Evolutionary conservation across 2,797 vertebrate species (phyloP).

Genomic region (Xenops minutus): DNA sequence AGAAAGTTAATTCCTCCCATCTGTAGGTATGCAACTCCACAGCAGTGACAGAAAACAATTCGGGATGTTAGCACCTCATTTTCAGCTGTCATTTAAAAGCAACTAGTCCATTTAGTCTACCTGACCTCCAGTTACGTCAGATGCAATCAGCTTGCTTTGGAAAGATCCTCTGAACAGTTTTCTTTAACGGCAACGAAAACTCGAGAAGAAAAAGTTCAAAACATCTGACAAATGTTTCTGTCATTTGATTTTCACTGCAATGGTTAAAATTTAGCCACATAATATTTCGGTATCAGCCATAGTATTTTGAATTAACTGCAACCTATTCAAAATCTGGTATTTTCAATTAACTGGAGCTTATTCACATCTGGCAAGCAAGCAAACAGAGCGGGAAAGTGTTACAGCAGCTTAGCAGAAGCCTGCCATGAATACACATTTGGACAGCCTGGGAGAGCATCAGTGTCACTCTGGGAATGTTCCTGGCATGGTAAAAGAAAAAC

Average conservation of each 20-base stretch:
- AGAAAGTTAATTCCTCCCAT: constrained; percentile 1
- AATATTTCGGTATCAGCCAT: background rate
- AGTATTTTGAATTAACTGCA: constrained; percentile 44
- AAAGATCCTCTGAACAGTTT: background rate
- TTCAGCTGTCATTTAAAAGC: constrained; percentile 9
- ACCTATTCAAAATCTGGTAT: constrained; percentile 47
- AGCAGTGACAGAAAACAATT: constrained; percentile 13
- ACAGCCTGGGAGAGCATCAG: constrained; percentile 64
- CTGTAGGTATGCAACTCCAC: background rate
- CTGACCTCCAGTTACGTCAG: background rate
- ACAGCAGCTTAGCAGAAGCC: constrained; percentile 42
- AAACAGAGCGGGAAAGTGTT: background rate
- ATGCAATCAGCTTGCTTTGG: background rate
- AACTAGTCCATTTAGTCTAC: background rate
- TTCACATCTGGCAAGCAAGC: constrained; percentile 62
- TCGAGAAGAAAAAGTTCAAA: background rate
- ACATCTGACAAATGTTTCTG: background rate
- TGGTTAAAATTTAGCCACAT: background rate
- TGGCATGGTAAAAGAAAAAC: constrained; percentile 67
- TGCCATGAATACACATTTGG: constrained; percentile 66
- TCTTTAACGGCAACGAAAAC: background rate
- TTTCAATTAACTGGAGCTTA: constrained; percentile 56
- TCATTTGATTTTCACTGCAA: background rate
- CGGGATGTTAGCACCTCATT: background rate
- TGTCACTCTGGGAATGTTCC: constrained; percentile 69